These are phyloP conservation scores for Coracopsis vasa DNA, from an alignment of 2,113 vertebrate genomes.

Conservation along the genomic window DNA sequence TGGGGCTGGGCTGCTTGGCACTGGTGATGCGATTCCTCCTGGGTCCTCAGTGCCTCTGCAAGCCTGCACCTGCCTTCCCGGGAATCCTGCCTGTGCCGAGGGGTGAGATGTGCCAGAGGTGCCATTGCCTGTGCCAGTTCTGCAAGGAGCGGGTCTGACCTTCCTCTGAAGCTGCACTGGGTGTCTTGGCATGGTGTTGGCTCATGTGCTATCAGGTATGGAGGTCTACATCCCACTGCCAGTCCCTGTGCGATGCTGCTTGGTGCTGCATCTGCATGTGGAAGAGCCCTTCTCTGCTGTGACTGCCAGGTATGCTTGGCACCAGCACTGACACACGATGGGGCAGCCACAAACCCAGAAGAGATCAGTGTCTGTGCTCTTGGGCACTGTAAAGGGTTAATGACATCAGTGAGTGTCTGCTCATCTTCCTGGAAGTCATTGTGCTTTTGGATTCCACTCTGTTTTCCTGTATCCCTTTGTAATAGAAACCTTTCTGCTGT, in stretches of 20 bases:
- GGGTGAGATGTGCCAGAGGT: not conserved
- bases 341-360: not conserved
- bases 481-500: not conserved
- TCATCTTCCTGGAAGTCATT: not conserved
- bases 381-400: rapidly evolving
- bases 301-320: rapidly evolving
- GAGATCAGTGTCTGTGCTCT: rapidly evolving
- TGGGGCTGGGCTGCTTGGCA: not conserved
- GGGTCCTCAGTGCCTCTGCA: not conserved
- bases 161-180: not conserved
- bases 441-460: rapidly evolving
- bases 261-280: rapidly evolving
- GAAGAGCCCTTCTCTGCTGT: rapidly evolving
- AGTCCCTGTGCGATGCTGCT: rapidly evolving
- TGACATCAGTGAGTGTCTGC: not conserved
- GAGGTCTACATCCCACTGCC: not conserved
- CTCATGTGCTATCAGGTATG: rapidly evolving
- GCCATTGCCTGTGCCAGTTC: not conserved
- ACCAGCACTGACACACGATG: rapidly evolving
- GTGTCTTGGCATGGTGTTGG: rapidly evolving
- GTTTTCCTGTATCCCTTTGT: not conserved
- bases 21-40: not conserved
- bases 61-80: not conserved
- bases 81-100: rapidly evolving
- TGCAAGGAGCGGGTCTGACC: not conserved